Evolutionary conservation across 2,797 vertebrate species (phyloP).

Genomic region (Pipistrellus pygmaeus): DNA sequence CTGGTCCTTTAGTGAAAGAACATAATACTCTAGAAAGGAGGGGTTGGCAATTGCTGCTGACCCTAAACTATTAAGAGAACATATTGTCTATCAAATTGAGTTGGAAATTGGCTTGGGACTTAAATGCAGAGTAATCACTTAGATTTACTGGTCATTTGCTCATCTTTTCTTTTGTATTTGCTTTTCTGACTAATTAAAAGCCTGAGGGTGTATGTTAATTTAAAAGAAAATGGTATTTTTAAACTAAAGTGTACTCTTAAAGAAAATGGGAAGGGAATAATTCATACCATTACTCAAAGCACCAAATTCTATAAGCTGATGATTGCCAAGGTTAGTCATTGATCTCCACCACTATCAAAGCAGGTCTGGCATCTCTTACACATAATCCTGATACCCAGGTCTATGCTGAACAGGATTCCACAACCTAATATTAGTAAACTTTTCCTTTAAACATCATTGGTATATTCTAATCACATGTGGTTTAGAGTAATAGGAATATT

Average conservation of each 20-base stretch:
- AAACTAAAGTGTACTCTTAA: background rate
- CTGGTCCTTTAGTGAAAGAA: background rate
- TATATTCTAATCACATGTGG: background rate
- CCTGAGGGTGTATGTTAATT: background rate
- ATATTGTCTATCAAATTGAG: background rate
- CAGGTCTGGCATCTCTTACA: background rate
- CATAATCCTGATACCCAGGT: background rate
- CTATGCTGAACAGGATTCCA: background rate
- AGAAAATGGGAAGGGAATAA: background rate
- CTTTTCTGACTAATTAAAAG: constrained; percentile 58
- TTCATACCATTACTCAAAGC: constrained; percentile 21
- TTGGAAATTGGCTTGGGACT: constrained; percentile 45
- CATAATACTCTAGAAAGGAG: background rate
- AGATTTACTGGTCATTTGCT: background rate
- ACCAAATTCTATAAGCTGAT: background rate
- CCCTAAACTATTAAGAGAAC: background rate
- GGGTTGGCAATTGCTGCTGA: background rate
- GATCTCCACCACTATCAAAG: background rate
- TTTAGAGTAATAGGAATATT: background rate
- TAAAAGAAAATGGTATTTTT: constrained; percentile 42
- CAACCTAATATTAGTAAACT: background rate
- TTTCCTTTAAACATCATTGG: constrained; percentile 1
- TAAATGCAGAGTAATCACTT: background rate
- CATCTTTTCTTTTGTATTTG: background rate
- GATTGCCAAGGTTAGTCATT: background rate